Evolutionary conservation across 1,140 invertebrate species (phyloP), one percentile per base, ranked within the genome.

Genomic region (Phortica variegata): DNA sequence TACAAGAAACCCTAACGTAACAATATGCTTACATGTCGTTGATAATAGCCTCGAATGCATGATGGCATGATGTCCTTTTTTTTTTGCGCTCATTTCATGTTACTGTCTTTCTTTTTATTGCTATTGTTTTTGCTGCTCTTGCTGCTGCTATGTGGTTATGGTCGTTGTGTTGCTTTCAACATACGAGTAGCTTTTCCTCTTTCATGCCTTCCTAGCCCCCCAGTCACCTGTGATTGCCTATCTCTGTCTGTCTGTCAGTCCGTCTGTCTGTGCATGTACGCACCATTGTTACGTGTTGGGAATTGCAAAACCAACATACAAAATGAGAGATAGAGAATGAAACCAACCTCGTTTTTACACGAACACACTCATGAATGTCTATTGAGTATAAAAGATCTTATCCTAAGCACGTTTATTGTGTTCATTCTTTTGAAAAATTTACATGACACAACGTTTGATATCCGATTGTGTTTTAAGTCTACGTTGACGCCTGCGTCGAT

Each of bases 361-460:
- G 49, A 55, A 44, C 42, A n/a, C n/a, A 12, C 29, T 7, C 29
- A 12, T 31, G 29, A 8, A 31, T 31, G 29, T 31, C 29, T 12
- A 31, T 7, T 31, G 7, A 31, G 7, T 12, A 31, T 31, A 31
- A 8, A 8, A 7, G 29, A 31, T 7, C 7, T 8, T 31, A 12
- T 7, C 29, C 29, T 12, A 31, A 8, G 29, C 29, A 7, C 29
- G 51, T 56, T 61, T 55, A 60, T 52, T 51, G 54, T 65, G 48
- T 49, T 47, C 54, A 50, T 45, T 47, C 58, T 48, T 50, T 54
- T 48, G 15, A 52, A 45, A 60, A 57, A 60, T 63, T 50, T 57
- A 65, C 61, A 63, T 65, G 53, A 16, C 38, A 37, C 54, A 43
- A 37, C 20, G 43, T 44, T 45, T 21, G 23, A 42, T 50, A 54